Conservation (phyloP, 2,113 vertebrate genomes). For the Dicaeum eximium region DNA sequence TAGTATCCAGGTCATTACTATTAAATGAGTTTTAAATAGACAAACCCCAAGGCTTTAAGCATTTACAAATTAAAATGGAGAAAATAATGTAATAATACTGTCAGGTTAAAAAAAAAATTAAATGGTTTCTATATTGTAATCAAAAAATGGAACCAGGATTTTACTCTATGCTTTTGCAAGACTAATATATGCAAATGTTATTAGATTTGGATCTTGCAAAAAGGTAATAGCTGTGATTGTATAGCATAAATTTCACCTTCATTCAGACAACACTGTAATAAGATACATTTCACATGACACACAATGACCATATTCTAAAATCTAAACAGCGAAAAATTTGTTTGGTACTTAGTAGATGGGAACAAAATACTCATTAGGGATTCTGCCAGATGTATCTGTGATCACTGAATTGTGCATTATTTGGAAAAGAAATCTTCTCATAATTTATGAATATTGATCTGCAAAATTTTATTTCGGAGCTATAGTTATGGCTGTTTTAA, state of each 20-base stretch:
- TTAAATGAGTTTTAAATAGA: not conserved
- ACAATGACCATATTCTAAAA: not conserved
- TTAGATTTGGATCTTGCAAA: not conserved
- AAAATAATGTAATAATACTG: not conserved
- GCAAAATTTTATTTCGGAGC: not conserved
- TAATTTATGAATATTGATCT: not conserved
- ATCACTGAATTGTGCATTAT: not conserved
- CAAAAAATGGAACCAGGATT: not conserved
- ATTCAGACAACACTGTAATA: not conserved
- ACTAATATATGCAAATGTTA: not conserved
- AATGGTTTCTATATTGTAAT: not conserved
- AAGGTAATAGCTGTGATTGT: not conserved
- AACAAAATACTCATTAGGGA: not conserved
- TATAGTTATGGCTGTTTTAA: not conserved
- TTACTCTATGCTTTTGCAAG: not conserved
- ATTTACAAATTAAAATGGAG: not conserved
- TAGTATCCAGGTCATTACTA: not conserved
- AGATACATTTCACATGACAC: not conserved
- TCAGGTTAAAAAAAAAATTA: not conserved
- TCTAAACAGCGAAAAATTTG: not conserved
- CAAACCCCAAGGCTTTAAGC: not conserved
- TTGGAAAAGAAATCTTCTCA: constrained; percentile 8
- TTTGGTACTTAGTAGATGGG: not conserved
- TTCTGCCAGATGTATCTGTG: not conserved
- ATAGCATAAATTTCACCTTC: not conserved